These are phyloP conservation scores for Hirudinaria manillensis DNA, from an alignment of 2,888 invertebrate genomes.

Conservation along the genomic window DNA sequence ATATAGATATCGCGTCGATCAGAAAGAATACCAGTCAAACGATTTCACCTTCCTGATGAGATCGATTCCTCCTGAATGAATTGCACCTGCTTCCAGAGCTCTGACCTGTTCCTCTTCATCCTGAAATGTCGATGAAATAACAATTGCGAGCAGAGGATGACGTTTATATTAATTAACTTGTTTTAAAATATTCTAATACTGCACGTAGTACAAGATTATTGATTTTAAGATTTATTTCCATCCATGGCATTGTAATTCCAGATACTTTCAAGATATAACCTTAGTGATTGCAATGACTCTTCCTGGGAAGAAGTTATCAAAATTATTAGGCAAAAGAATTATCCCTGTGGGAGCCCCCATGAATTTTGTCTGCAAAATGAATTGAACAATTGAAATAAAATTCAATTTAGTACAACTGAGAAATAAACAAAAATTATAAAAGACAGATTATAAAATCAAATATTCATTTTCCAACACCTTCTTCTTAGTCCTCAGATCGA, in stretches of 20 bases:
- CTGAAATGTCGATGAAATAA: conserved; percentile 38
- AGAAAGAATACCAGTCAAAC: too few species aligned
- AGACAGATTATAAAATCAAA: neutral
- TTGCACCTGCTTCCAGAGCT: conserved; percentile 44
- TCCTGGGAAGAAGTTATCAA: conserved; percentile 43
- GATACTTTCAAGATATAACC: conserved; percentile 37
- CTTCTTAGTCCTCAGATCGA: conserved; percentile 47
- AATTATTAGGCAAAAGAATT: conserved; percentile 45
- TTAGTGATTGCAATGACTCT: conserved; percentile 45
- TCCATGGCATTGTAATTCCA: too few species aligned
- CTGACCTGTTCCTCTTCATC: conserved; percentile 39
- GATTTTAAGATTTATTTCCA: neutral
- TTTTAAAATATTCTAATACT: neutral
- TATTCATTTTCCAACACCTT: conserved; percentile 42
- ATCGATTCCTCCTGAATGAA: conserved; percentile 43
- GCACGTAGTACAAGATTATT: neutral
- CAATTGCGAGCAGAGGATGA: neutral
- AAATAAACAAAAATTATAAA: neutral
- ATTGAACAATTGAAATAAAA: neutral
- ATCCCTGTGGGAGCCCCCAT: conserved; percentile 42
- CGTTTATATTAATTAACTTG: too few species aligned
- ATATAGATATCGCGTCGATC: too few species aligned
- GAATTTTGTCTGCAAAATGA: conserved; percentile 48
- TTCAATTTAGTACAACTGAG: neutral
- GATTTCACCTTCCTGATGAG: conserved; percentile 42